These are phyloP conservation scores for Asteroscopus sphinx DNA, from an alignment of 2,888 invertebrate genomes.

Conservation along the genomic window DNA sequence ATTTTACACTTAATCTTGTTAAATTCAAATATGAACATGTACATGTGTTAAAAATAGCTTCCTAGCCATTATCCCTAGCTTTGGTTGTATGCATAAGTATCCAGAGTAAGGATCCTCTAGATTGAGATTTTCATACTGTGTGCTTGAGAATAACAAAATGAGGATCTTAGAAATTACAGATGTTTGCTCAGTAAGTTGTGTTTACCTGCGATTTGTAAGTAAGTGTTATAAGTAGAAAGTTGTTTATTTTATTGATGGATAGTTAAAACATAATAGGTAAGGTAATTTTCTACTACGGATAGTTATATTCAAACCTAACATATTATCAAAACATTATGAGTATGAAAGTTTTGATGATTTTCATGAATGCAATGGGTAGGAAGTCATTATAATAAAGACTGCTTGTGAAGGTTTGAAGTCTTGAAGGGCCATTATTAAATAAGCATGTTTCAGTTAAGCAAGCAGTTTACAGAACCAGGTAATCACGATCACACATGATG, in stretches of 20 bases:
- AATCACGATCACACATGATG: too few relatives aligned
- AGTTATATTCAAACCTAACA: neutral
- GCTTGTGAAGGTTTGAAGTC: too few relatives aligned
- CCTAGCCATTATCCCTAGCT: neutral
- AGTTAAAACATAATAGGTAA: neutral
- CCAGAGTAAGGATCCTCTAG: constrained; percentile 15
- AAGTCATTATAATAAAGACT: too few relatives aligned
- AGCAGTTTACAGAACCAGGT: too few relatives aligned
- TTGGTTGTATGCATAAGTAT: neutral
- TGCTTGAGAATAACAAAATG: constrained; percentile 53
- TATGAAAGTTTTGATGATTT: neutral
- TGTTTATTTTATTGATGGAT: constrained; percentile 23
- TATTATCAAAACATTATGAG: neutral
- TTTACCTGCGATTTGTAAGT: constrained; percentile 38
- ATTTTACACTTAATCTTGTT: too few relatives aligned
- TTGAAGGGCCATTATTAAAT: too few relatives aligned
- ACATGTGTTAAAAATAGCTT: neutral
- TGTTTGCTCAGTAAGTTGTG: constrained; percentile 40
- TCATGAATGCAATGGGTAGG: too few relatives aligned
- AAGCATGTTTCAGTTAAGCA: too few relatives aligned
- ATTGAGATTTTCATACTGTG: constrained; percentile 66
- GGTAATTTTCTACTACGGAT: neutral
- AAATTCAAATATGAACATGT: too few relatives aligned
- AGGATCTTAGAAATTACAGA: constrained; percentile 49
- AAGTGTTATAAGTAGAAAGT: constrained; percentile 27